Evolutionary conservation across 2,797 vertebrate species (phyloP).

Genomic region (Platalea minor): DNA sequence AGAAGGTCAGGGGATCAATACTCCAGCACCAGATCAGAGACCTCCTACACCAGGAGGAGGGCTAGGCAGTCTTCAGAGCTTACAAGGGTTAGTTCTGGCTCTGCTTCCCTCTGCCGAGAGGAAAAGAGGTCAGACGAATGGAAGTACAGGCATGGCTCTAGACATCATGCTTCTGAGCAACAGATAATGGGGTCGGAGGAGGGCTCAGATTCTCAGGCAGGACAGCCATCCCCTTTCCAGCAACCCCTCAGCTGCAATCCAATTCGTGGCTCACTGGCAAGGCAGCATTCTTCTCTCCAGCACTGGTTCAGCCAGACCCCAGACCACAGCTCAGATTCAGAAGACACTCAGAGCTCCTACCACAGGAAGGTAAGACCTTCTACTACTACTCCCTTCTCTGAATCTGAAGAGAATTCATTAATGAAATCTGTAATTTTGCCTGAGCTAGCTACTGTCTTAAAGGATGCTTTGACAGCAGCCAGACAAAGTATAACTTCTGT

Average conservation of each 20-base stretch:
- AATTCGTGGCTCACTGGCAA: not conserved
- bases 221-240: slow-evolving; percentile 41
- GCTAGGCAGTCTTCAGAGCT: slow-evolving; percentile 57
- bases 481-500: slow-evolving; percentile 22
- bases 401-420: slow-evolving; percentile 41
- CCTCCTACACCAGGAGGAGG: slow-evolving; percentile 46
- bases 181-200: slow-evolving; percentile 29
- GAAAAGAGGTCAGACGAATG: slow-evolving; percentile 23
- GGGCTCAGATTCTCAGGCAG: slow-evolving; percentile 64
- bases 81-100: slow-evolving; percentile 50
- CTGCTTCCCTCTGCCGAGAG: slow-evolving; percentile 40
- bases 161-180: slow-evolving; percentile 35
- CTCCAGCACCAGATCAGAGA: slow-evolving; percentile 54
- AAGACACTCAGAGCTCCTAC: slow-evolving; percentile 33
- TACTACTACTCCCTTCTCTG: slow-evolving; percentile 31
- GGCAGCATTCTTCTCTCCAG: slow-evolving; percentile 33
- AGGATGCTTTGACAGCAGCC: slow-evolving; percentile 42
- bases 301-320: slow-evolving; percentile 31
- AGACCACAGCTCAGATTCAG: slow-evolving; percentile 60
- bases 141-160: slow-evolving; percentile 59
- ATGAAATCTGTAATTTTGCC: slow-evolving; percentile 57
- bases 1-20: slow-evolving; percentile 62
- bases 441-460: slow-evolving; percentile 50
- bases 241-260: slow-evolving; percentile 13
- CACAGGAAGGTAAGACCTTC: slow-evolving; percentile 56